Evolutionary conservation across 2,888 invertebrate genomes (phyloP), one percentile per base, ranked within the genome.

Genomic region (Nomada hirtipes): DNA sequence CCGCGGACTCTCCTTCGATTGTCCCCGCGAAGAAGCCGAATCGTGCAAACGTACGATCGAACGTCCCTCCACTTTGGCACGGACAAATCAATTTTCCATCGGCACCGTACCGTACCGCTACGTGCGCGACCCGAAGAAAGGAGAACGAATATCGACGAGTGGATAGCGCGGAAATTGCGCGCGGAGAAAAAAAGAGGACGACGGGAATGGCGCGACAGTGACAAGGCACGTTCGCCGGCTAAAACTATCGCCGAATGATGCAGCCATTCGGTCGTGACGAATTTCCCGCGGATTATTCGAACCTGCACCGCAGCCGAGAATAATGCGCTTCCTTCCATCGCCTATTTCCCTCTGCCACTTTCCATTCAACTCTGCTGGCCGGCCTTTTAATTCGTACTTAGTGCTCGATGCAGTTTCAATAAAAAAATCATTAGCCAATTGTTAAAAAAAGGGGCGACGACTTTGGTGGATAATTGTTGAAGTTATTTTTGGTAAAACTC

Each of bases 81-180:
- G 72, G 59, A 68, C 73, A 82, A 85, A 85, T 87, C 87, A 87
- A 87, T 87, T 87, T 83, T 83, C 78, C 80, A 71, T 68, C 67
- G 79, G 73, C 7, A 69, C 68, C 75, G 63, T 79, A 75, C 63
- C 76, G 73, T 60, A 0, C 23, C 52, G 76, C 72, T 77, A 82
- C 85, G 85, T 79, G 67, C 72, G 42, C 71, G 59, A 53, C 64
- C 55, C 64, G 72, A 83, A 81, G 87, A 83, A 80, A 85, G 75
- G 83, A 65, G 85, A 75, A 85, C 76, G 86, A 87, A 87, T 87
- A 87, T 87, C 83, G 86, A 87, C 86, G 86, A 82, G 82, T 61
- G 77, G 72, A 72, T 74, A 71, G 72, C 85, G 69, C 81, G 86
- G 86, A 87, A 87, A 87, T 87, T 87, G 86, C 86, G 55, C 47